Base-by-base conservation (phyloP, 2,797 vertebrate species). In the Coendou prehensilis region DNA sequence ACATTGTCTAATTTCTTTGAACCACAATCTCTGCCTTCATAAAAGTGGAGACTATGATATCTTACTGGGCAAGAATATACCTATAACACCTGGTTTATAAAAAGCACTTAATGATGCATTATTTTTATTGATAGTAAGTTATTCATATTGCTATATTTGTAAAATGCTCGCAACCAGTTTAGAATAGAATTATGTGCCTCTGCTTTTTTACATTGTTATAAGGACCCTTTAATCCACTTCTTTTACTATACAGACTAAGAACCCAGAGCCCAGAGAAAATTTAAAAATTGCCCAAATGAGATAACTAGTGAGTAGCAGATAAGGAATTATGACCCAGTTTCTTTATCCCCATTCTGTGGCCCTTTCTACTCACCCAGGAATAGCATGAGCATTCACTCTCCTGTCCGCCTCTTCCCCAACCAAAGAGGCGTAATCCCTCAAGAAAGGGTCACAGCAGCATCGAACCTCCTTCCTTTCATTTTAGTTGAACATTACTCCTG, bases 121-220 rank as follows among this genome's bases (percentile, higher is more conserved):
- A 41, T 56, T 93, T 87, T 94, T 73, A 89, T 83, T 50, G 71
- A 91, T 64, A 85, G 64, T 64, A 95, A 96, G 26, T 69, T 93
- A 87, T 33, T 83, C n/a, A 63, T 17, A 80, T 75, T 83, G 20
- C 56, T 33, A 1, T 56, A 30, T 88, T 79, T 88, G 45, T 71
- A 85, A 92, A 91, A 87, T 41, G 87, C n/a, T 87, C 50, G 56
- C 30, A 81, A 81, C 4, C 30, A 41, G 37, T 69, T 63, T 57
- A 45, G 37, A 54, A 83, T 59, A 71, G 23, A 64, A 83, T 82
- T 73, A 61, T 5, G 45, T n/a, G 13, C 17, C 33, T 30, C 59
- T 91, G 78, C 9, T 87, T 81, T 64, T 54, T 91, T 69, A n/a
- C 15, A 71, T 20, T 15, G 28, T 11, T 86, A 33, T 14, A 45